Conservation (phyloP, 2,888 invertebrate genomes). For the Nomada goodeniana region DNA sequence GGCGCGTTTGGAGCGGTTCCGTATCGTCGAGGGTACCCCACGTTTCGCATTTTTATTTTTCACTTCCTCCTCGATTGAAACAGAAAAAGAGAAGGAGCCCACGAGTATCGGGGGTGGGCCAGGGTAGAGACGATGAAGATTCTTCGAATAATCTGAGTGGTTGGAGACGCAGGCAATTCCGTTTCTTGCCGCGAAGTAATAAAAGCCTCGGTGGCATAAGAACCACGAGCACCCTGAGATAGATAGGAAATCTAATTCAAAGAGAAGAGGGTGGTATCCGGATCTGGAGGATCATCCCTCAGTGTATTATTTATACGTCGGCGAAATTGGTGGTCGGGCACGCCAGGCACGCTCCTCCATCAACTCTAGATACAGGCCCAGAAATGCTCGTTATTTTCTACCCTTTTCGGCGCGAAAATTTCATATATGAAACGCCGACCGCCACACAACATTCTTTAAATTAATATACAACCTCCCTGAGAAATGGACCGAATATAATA, state of each 20-base stretch:
- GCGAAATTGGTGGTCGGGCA: slow-evolving; percentile 82
- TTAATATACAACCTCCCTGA: slow-evolving; percentile 38
- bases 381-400: slow-evolving; percentile 72
- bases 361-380: slow-evolving; percentile 61
- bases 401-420: slow-evolving; percentile 74
- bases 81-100: not conserved
- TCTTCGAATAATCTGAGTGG: slow-evolving; percentile 65
- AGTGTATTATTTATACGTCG: slow-evolving; percentile 82
- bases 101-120: not conserved
- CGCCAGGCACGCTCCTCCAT: slow-evolving; percentile 80
- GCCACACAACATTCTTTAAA: slow-evolving; percentile 51
- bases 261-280: slow-evolving; percentile 71
- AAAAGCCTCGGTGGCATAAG: slow-evolving; percentile 51
- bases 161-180: slow-evolving; percentile 54
- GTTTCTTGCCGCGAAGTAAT: slow-evolving; percentile 65
- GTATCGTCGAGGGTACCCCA: not conserved
- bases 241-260: slow-evolving; percentile 84
- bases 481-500: slow-evolving; percentile 7
- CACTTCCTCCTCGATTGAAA: not conserved
- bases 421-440: slow-evolving; percentile 62
- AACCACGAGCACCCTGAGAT: slow-evolving; percentile 77
- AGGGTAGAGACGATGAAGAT: slow-evolving; percentile 28
- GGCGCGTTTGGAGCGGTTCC: not conserved
- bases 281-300: slow-evolving; percentile 78
- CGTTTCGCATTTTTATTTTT: too few species aligned